Evolutionary conservation across 2,888 invertebrate species (phyloP), one percentile per base, ranked within the genome.

Genomic region (Orthonychiurus folsomi): DNA sequence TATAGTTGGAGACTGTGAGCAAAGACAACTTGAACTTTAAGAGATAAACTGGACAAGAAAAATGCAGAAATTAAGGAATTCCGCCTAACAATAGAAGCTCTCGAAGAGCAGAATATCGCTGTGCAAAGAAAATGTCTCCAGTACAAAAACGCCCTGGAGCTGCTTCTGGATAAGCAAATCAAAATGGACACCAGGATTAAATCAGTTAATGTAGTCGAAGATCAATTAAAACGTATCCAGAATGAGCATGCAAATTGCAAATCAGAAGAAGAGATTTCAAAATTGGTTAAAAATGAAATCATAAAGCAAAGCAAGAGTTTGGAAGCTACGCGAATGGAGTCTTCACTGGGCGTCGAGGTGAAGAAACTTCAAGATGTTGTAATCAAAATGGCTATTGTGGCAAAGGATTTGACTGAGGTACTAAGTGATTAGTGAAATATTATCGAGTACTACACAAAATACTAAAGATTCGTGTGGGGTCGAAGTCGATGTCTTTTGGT

Each of bases 401-500:
- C 72, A 3, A 72, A 72, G 53, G 64, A 63, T 20, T 56, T 72
- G 3, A 60, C 66, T 12, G 64, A 68, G 66, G 71, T 71, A n/a
- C 2, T 28, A 12, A 24, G 3, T 23, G n/a, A n/a, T n/a, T n/a
- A n/a, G n/a, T 37, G 20, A 28, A 37, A 12, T 37, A 20, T 48
- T 48, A 12, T 18, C 48, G 12, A 48, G 12, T 24, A n/a, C n/a
- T n/a, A n/a, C n/a, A n/a, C n/a, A n/a, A n/a, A n/a, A n/a, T n/a
- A n/a, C n/a, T n/a, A n/a, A n/a, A n/a, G n/a, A n/a, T n/a, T n/a
- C n/a, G n/a, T n/a, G n/a, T n/a, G n/a, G n/a, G n/a, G n/a, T n/a
- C n/a, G n/a, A n/a, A n/a, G n/a, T n/a, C n/a, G n/a, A n/a, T n/a
- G n/a, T n/a, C n/a, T n/a, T n/a, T n/a, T n/a, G n/a, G n/a, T n/a